Evolutionary conservation across 1,140 invertebrate genomes (phyloP).

Genomic region (Diachasma alloeum): DNA sequence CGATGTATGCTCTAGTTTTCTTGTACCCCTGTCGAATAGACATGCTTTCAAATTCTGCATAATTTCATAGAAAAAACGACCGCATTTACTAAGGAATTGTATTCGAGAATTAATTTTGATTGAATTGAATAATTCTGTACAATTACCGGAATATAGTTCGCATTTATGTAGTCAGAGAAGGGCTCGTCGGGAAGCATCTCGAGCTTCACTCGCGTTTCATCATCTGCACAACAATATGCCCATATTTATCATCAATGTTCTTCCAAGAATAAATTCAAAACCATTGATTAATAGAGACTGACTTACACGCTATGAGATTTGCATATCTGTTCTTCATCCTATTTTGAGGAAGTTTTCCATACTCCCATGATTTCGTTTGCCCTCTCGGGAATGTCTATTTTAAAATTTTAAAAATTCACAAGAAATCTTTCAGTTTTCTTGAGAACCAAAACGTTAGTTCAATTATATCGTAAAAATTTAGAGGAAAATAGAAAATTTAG

Average conservation of each 20-base stretch:
- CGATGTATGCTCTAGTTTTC: slow-evolving; percentile 54
- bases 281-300: neutral
- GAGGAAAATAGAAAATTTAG: no score
- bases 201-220: slow-evolving; percentile 50
- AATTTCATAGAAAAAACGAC: no score
- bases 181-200: slow-evolving; percentile 38
- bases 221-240: slow-evolving; percentile 59
- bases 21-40: neutral
- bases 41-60: neutral
- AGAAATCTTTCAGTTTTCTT: neutral
- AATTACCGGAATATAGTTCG: slow-evolving; percentile 43
- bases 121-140: no score
- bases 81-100: no score
- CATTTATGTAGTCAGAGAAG: neutral
- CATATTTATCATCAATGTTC: neutral
- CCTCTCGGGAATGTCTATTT: slow-evolving; percentile 43
- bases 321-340: slow-evolving; percentile 79
- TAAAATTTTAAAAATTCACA: neutral
- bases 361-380: slow-evolving; percentile 45
- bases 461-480: no score
- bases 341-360: slow-evolving; percentile 63
- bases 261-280: no score
- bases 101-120: no score
- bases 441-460: neutral
- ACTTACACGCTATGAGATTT: slow-evolving; percentile 76